A percentile compares a stretch with the other conserved stretches of the same genome.
These are phyloP conservation scores for Sturnira hondurensis DNA, from an alignment of 2,113 vertebrate species.

Conservation along the genomic window DNA sequence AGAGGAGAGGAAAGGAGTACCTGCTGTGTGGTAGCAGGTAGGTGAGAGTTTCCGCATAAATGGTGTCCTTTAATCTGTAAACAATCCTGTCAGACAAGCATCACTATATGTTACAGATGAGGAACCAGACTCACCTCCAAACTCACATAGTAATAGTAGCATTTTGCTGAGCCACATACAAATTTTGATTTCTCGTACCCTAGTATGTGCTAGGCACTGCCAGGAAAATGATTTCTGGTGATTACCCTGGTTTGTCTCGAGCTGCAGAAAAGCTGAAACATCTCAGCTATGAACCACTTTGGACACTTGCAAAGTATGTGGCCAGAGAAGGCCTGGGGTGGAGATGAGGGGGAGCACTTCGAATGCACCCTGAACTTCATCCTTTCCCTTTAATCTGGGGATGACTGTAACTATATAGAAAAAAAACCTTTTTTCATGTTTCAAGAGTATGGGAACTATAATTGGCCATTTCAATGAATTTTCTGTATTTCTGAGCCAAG, in stretches of 20 bases:
- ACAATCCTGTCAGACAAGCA: neutral
- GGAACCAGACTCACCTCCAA: neutral
- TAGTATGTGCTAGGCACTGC: neutral
- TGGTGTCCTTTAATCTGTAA: neutral
- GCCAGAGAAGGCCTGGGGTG: neutral
- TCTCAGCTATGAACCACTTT: neutral
- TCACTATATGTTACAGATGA: neutral
- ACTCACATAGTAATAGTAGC: neutral
- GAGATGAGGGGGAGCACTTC: neutral
- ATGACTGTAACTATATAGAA: neutral
- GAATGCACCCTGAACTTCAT: neutral
- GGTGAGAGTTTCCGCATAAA: neutral
- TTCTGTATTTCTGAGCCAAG: slow-evolving; percentile 63
- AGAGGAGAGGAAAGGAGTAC: neutral
- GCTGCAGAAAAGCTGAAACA: neutral
- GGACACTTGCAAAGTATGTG: neutral
- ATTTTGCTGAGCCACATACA: neutral
- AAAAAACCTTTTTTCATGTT: neutral
- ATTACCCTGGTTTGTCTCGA: neutral
- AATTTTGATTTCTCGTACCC: neutral
- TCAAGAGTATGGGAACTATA: slow-evolving; percentile 41
- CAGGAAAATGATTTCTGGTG: neutral
- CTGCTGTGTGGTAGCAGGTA: neutral
- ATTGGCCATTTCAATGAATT: slow-evolving; percentile 51
- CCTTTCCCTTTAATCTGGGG: neutral